These are phyloP conservation scores for Poeciliopsis retropinna DNA, from an alignment of 2,113 vertebrate genomes.

Conservation along the genomic window DNA sequence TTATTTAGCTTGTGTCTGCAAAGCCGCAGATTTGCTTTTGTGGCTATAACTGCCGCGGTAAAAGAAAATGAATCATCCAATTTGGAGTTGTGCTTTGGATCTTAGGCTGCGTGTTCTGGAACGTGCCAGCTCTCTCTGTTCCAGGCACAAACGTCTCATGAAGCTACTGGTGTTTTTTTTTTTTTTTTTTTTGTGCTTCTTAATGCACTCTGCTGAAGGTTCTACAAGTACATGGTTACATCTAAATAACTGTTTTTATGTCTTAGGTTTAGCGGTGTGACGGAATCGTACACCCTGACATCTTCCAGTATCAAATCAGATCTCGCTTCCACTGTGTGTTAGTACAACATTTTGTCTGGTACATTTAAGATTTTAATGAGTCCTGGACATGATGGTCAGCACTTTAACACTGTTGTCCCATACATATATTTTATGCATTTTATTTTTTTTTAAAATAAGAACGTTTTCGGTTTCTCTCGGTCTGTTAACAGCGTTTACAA, in stretches of 20 bases:
- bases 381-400: too few species aligned
- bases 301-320: too few species aligned
- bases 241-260: background rate
- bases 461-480: too few species aligned
- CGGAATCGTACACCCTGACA: too few species aligned
- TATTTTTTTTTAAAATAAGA: too few species aligned
- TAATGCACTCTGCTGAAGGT: background rate
- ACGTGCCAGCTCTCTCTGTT: slow-evolving; percentile 5
- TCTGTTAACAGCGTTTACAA: too few species aligned
- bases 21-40: slow-evolving; percentile 47
- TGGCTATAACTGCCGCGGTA: slow-evolving; percentile 29
- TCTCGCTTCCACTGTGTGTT: too few species aligned
- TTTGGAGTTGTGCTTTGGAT: slow-evolving; percentile 21
- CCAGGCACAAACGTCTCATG: background rate
- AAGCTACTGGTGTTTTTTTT: background rate
- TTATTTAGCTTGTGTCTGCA: slow-evolving; percentile 47
- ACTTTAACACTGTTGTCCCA: too few species aligned
- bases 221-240: background rate
- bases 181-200: background rate
- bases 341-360: too few species aligned
- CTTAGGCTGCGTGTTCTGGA: background rate
- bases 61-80: slow-evolving; percentile 46
- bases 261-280: too few species aligned
- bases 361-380: too few species aligned
- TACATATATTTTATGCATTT: too few species aligned